Conservation (phyloP, 2,797 vertebrate genomes). For the Megalops cyprinoides region DNA sequence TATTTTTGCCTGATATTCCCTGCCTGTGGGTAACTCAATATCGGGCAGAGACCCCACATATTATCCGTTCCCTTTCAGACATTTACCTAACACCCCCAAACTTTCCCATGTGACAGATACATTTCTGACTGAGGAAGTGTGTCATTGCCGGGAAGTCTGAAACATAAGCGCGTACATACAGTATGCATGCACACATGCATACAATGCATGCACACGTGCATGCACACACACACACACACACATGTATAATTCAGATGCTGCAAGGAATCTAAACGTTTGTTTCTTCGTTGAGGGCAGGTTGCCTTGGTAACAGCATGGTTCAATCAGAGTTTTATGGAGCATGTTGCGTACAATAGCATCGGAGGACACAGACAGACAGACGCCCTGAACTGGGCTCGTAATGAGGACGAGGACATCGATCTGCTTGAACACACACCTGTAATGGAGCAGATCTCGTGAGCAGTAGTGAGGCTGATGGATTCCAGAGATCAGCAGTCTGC, state of each 20-base stretch:
- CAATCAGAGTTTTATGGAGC: neutral
- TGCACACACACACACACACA: too few species aligned
- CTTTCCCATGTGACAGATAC: neutral
- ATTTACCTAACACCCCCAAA: neutral
- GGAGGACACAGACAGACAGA: neutral
- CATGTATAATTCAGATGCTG: too few species aligned
- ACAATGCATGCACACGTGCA: neutral
- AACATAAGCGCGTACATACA: neutral
- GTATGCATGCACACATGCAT: neutral
- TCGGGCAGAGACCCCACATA: neutral
- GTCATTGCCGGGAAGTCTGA: neutral
- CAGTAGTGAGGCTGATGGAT: neutral
- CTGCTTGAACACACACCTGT: neutral
- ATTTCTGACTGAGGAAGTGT: neutral
- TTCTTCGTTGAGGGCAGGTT: neutral
- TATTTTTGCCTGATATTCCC: neutral
- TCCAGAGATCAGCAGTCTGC: neutral
- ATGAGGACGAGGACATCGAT: neutral
- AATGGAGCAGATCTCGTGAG: neutral
- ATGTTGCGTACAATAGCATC: neutral
- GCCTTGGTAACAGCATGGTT: neutral
- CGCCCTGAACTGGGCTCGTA: neutral
- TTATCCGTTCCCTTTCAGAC: too few species aligned
- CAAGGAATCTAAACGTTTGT: neutral
- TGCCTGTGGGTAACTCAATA: neutral